A percentile compares a stretch with the other conserved stretches of the same genome.
Conservation (phyloP, 2,797 vertebrate genomes). For the Mormyrops boulengeri region DNA sequence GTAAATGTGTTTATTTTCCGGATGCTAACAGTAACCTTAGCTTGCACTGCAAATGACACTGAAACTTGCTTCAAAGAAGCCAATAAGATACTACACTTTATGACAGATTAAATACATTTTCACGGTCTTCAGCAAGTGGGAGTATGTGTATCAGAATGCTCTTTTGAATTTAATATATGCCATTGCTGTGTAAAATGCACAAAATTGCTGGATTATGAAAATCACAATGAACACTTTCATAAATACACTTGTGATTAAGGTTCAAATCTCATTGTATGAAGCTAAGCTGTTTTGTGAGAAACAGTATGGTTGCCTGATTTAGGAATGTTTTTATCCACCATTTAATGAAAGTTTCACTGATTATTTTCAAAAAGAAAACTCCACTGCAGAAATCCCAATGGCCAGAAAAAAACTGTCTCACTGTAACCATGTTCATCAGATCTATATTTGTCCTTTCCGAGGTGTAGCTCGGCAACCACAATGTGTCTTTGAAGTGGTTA, state of each 20-base stretch:
- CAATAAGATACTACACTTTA: background rate
- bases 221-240: constrained; percentile 1
- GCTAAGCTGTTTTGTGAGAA: background rate
- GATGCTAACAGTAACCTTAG: background rate
- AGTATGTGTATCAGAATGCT: background rate
- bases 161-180: background rate
- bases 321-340: background rate
- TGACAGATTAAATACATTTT: background rate
- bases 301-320: background rate
- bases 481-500: background rate
- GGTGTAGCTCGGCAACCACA: background rate
- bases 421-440: background rate
- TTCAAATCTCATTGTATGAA: background rate
- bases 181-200: background rate
- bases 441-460: background rate
- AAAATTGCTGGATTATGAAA: background rate
- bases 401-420: background rate
- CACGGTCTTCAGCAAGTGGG: background rate
- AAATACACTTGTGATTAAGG: background rate
- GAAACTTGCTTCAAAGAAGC: background rate
- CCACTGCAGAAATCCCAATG: background rate
- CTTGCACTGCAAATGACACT: background rate
- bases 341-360: background rate
- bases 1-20: background rate
- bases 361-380: background rate